phyloP scores from a whole-genome alignment of 37 sponge, comb jelly and placozoan genomes.

The Beroe ovata region DNA sequence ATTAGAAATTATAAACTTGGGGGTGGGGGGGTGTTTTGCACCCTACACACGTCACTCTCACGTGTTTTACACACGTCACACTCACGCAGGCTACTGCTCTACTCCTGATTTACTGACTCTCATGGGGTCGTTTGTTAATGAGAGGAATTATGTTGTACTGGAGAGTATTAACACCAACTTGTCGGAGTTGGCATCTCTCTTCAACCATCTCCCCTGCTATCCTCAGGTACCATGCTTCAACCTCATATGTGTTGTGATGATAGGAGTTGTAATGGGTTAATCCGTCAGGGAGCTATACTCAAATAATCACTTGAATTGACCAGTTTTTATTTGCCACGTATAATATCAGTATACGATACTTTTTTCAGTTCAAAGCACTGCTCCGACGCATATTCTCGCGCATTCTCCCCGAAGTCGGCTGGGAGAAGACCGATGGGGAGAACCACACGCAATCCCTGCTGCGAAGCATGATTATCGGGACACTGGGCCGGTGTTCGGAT shows the following conservation, averaged over 20 bases:
- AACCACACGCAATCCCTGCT: slow-evolving; percentile 81
- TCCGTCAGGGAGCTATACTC: neutral
- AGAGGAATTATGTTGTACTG: slow-evolving; percentile 87
- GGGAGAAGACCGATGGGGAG: slow-evolving; percentile 79
- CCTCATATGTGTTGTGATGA: too few species aligned
- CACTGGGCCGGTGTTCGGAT: slow-evolving; percentile 34
- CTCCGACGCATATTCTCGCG: slow-evolving; percentile 70
- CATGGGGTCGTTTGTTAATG: slow-evolving; percentile 71
- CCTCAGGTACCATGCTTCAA: slow-evolving; percentile 8
- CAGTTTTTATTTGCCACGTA: neutral
- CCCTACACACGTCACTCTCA: too few species aligned
- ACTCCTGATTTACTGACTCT: slow-evolving; percentile 81
- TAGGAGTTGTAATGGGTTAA: too few species aligned
- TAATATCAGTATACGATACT: neutral
- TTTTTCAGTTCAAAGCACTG: slow-evolving; percentile 75
- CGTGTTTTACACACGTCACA: neutral
- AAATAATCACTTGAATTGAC: neutral
- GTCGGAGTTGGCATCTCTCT: slow-evolving; percentile 13
- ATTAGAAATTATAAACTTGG: too few species aligned
- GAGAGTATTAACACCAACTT: slow-evolving; percentile 71
- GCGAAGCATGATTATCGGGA: slow-evolving; percentile 67
- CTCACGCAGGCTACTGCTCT: slow-evolving; percentile 13
- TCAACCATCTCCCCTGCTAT: slow-evolving; percentile 60
- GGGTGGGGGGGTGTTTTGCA: too few species aligned
- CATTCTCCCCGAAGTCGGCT: slow-evolving; percentile 71